A percentile compares a stretch with the other conserved stretches of the same genome.
Conservation (phyloP, 92 coral and sea anemone genomes). For the Siderastrea radians region DNA sequence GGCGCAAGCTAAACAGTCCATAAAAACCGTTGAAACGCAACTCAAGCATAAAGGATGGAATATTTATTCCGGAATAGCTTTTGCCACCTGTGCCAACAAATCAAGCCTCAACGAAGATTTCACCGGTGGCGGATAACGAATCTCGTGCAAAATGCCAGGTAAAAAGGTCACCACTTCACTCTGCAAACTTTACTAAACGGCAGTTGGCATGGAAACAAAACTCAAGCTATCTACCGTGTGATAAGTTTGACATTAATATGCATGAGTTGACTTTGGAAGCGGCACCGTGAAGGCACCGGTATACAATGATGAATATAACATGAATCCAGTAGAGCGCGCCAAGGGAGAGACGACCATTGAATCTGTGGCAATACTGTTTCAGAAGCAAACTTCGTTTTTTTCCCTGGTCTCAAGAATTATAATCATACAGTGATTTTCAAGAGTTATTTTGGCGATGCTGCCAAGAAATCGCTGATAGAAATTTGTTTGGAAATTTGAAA, state of each 20-base stretch:
- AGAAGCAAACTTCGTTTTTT: constrained; percentile 16
- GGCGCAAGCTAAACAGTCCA: no score
- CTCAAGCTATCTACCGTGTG: constrained; percentile 17
- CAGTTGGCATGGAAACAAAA: constrained; percentile 18
- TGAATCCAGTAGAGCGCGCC: constrained; percentile 34
- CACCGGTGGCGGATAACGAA: no score
- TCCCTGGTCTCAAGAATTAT: background rate
- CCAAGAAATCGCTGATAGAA: constrained; percentile 3
- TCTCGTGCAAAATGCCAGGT: background rate
- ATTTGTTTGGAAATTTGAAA: constrained; percentile 23
- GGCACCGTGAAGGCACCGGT: constrained; percentile 60
- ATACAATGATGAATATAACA: constrained; percentile 38
- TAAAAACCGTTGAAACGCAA: no score
- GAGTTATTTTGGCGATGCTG: constrained; percentile 21
- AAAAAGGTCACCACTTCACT: background rate
- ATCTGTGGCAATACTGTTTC: constrained; percentile 16
- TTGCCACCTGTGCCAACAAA: no score
- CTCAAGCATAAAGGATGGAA: no score
- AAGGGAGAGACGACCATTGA: background rate
- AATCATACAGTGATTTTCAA: no score
- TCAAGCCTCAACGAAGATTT: no score
- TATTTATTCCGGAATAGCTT: no score
- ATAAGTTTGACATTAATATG: constrained; percentile 30
- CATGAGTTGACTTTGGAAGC: constrained; percentile 43
- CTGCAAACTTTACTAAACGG: background rate